These are phyloP conservation scores for Diorhabda sublineata DNA, from an alignment of 1,140 invertebrate species.

Conservation along the genomic window DNA sequence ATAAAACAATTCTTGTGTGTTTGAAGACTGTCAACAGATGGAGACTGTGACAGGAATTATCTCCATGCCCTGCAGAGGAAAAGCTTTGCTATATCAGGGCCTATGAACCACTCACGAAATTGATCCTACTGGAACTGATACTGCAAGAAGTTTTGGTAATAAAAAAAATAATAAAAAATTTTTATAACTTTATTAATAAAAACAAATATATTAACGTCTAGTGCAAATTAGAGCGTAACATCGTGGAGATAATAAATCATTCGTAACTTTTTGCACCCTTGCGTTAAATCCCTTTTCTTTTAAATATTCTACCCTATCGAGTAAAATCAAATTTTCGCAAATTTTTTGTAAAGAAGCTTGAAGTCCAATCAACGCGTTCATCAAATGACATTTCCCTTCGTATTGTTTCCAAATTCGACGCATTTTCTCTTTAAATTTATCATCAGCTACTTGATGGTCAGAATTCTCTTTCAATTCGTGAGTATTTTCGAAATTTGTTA, in stretches of 20 bases:
- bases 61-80: too few species aligned
- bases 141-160: too few species aligned
- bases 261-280: slow-evolving; percentile 54
- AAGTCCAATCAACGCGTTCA: slow-evolving; percentile 41
- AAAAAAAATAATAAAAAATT: too few species aligned
- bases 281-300: slow-evolving; percentile 53
- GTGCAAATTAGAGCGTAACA: slow-evolving; percentile 53
- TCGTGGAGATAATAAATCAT: slow-evolving; percentile 56
- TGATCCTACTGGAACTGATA: too few species aligned
- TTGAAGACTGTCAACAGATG: too few species aligned
- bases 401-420: slow-evolving; percentile 37
- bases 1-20: too few species aligned
- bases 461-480: slow-evolving; percentile 36
- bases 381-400: slow-evolving; percentile 37
- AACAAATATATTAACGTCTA: not conserved
- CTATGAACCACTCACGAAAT: too few species aligned
- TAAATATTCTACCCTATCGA: slow-evolving; percentile 62
- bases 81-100: too few species aligned
- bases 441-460: slow-evolving; percentile 20
- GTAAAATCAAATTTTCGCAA: slow-evolving; percentile 64
- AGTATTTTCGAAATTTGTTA: slow-evolving; percentile 48
- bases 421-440: slow-evolving; percentile 30
- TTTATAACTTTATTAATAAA: not conserved
- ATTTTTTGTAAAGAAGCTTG: slow-evolving; percentile 51
- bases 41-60: too few species aligned